phyloP scores from a whole-genome alignment of 1,140 invertebrate genomes.

The Tetragnatha versicolor region DNA sequence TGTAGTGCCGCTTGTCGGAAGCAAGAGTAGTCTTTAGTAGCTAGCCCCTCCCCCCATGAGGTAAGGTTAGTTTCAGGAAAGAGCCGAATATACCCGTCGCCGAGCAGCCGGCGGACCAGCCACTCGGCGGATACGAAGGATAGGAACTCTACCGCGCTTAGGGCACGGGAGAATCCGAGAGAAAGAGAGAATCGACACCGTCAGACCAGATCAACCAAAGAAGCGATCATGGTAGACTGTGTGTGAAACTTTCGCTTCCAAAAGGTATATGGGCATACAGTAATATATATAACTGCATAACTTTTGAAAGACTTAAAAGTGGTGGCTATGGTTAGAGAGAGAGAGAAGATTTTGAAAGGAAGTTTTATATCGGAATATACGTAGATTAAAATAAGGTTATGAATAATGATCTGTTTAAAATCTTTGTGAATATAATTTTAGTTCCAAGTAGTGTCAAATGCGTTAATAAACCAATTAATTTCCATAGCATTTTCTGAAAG shows the following conservation, averaged over 20 bases:
- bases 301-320: too few species aligned
- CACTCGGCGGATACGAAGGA: neutral
- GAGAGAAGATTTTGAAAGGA: too few species aligned
- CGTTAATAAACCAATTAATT: too few species aligned
- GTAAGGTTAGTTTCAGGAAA: conserved; percentile 23
- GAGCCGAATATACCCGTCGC: conserved; percentile 42
- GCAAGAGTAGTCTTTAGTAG: conserved; percentile 30
- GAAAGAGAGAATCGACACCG: conserved; percentile 38
- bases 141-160: neutral
- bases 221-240: conserved; percentile 39
- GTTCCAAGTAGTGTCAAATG: too few species aligned
- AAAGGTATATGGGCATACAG: neutral
- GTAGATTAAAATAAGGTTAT: too few species aligned
- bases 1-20: conserved; percentile 29
- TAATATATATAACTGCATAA: neutral
- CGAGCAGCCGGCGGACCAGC: conserved; percentile 10
- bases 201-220: conserved; percentile 44
- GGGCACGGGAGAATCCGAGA: neutral
- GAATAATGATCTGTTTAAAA: too few species aligned
- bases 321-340: too few species aligned
- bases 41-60: conserved; percentile 31
- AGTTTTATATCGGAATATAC: too few species aligned
- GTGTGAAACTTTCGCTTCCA: conserved; percentile 39
- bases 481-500: too few species aligned
- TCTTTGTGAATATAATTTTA: too few species aligned